A percentile compares a stretch with the other conserved stretches of the same genome.
Evolutionary conservation across 2,888 invertebrate species (phyloP).

Genomic region (Hoplodrina blanda): DNA sequence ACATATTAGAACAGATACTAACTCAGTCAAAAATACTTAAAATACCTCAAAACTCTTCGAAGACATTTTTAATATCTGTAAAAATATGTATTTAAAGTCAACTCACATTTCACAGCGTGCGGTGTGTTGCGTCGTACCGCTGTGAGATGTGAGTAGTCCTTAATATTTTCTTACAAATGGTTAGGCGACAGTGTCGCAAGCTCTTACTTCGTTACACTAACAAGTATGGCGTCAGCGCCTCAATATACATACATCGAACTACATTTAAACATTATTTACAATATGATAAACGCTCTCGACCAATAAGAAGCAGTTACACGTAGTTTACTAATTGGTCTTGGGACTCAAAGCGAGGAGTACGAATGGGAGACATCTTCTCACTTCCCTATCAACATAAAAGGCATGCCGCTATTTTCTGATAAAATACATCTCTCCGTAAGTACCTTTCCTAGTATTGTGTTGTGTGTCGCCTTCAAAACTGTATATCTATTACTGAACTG

Average conservation of each 20-base stretch:
- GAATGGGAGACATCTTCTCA: conserved; percentile 24
- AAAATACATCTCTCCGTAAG: conserved; percentile 21
- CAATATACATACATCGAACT: conserved; percentile 69
- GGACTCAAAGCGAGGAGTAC: conserved; percentile 43
- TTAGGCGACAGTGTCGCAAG: conserved; percentile 70
- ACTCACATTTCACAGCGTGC: conserved; percentile 33
- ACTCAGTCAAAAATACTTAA: conserved; percentile 56
- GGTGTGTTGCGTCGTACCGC: not conserved
- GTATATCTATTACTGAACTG: conserved; percentile 9
- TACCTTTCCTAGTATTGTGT: conserved; percentile 38
- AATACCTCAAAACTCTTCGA: conserved; percentile 50
- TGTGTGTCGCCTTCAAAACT: conserved; percentile 35
- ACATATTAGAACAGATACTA: conserved; percentile 67
- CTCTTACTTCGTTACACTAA: conserved; percentile 68
- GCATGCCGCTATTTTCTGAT: conserved; percentile 1
- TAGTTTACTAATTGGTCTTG: conserved; percentile 57
- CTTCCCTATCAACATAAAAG: conserved; percentile 27
- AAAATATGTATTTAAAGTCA: conserved; percentile 63
- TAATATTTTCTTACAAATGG: conserved; percentile 63
- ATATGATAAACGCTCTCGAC: conserved; percentile 57
- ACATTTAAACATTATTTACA: conserved; percentile 67
- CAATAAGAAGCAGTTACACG: conserved; percentile 50
- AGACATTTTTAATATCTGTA: conserved; percentile 65
- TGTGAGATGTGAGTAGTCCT: conserved; percentile 30
- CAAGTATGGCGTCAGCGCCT: conserved; percentile 55